These are phyloP conservation scores for Nasonia giraulti DNA, from an alignment of 1,140 invertebrate species.

Conservation along the genomic window DNA sequence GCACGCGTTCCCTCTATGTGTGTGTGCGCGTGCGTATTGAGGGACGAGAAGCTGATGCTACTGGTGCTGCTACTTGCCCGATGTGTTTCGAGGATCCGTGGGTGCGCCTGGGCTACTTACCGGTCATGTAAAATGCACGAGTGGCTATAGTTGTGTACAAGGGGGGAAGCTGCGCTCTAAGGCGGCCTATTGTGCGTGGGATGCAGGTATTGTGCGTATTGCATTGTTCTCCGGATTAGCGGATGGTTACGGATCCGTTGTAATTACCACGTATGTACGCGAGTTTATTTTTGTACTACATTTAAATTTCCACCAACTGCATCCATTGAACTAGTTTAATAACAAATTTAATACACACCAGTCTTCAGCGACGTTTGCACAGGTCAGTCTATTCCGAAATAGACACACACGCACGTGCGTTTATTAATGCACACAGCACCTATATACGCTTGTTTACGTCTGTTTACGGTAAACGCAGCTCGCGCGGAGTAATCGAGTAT, in stretches of 20 bases:
- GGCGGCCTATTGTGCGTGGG: background rate
- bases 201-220: background rate
- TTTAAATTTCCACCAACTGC: no score
- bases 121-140: background rate
- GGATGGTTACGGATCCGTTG: background rate
- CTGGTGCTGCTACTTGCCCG: background rate
- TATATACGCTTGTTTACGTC: no score
- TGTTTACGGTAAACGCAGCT: no score
- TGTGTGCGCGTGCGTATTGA: background rate
- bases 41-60: background rate
- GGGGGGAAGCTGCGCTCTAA: background rate
- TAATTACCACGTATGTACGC: no score
- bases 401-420: background rate
- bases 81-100: background rate
- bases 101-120: background rate
- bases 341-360: no score
- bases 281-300: no score
- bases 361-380: no score
- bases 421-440: background rate
- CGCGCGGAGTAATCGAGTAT: no score
- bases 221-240: background rate
- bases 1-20: background rate
- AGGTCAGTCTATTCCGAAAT: no score
- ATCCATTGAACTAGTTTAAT: no score
- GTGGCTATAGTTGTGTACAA: background rate